phyloP scores from a whole-genome alignment of 2,888 invertebrate species.

The Heliconius ismenius region DNA sequence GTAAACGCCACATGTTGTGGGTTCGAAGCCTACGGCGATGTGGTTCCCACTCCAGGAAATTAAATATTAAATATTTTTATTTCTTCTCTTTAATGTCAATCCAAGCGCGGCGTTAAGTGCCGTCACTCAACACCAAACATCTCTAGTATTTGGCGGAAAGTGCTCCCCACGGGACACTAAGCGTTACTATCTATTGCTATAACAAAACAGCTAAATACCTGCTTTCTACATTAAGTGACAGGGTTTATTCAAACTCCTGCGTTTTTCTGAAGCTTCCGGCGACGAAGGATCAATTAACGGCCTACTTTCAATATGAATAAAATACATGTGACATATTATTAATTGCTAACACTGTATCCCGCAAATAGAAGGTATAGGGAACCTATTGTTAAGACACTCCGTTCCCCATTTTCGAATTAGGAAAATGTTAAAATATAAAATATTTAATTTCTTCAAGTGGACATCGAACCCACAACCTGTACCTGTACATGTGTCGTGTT shows the following conservation, averaged over 20 bases:
- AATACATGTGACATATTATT: background rate
- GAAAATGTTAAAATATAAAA: no score
- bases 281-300: constrained; percentile 3
- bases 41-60: background rate
- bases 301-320: background rate
- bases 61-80: background rate
- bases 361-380: no score
- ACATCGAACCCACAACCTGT: no score
- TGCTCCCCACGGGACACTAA: background rate
- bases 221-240: constrained; percentile 10
- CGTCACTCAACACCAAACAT: background rate
- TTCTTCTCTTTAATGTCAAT: background rate
- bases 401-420: no score
- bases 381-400: no score
- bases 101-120: background rate
- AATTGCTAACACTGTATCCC: background rate
- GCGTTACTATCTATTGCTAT: no score
- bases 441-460: no score
- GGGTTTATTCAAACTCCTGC: constrained; percentile 8
- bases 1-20: background rate
- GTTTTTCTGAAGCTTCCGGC: constrained; percentile 7
- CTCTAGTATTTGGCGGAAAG: background rate
- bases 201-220: background rate
- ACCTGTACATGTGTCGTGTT: no score
- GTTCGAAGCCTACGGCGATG: background rate